Evolutionary conservation across 2,113 vertebrate species (phyloP), one percentile per base, ranked within the genome.

Genomic region (Gasterosteus aculeatus): DNA sequence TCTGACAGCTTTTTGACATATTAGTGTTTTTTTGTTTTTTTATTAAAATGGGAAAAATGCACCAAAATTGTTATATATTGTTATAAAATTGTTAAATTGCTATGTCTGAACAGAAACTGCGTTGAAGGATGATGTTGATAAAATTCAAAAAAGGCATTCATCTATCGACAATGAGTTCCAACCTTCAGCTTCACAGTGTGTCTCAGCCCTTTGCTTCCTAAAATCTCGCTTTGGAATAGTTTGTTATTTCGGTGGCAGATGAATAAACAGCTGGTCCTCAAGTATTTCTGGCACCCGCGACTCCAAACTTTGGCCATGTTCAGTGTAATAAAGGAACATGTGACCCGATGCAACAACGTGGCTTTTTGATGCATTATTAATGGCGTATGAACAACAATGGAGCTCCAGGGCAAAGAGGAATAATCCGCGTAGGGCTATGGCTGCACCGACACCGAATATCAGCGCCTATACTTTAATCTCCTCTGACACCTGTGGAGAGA

Each of bases 31-130:
- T 0, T 2, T 57, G 72, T 44, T 47, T 70, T 60, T n/a, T 7
- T 56, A 57, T 56, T 66, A 60, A 15, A 63, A 81, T 62, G 66
- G 31, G 29, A 61, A 38, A 71, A 72, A 66, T 54, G 38, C 5
- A 29, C 19, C 1, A 0, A 69, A 78, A 64, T 3, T 3, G 0
- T 57, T 69, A 59, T 0, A 64, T 47, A 26, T 26, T 26, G 22
- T 26, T 26, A 26, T 26, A 26, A 26, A 26, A 26, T 26, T 26
- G 22, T 26, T 26, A 26, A 26, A 26, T 26, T 26, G 22, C 22
- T 26, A 26, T 35, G 4, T 54, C 22, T 58, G 19, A 54, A 38
- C 49, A 65, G 10, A 65, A 47, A 4, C 29, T 54, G 14, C 53
- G 15, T 61, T 69, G n/a, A 63, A 56, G 15, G 10, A 51, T 33